Base-by-base conservation (phyloP, 2,888 invertebrate species). In the Syrphus vitripennis region DNA sequence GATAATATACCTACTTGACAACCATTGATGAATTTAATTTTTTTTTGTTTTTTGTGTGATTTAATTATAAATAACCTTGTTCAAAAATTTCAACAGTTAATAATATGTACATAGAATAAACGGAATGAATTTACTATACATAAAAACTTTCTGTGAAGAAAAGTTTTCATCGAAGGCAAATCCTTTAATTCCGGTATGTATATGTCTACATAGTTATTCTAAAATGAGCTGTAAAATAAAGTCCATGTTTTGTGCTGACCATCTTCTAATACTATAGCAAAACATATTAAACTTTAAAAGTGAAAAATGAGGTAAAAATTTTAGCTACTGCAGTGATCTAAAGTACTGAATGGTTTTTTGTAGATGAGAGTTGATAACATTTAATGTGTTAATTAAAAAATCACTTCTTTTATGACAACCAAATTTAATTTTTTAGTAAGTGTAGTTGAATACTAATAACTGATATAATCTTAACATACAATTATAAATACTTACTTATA, bases 111-210 rank as follows among this genome's bases (percentile, higher is more conserved):
- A 37, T 40, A 16, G n/a, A n/a, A n/a, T 40, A 40, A 2, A 7
- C n/a, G 6, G 12, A 34, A 34, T 34, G 10, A 34, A 26, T 57
- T 31, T 19, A 45, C n/a, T n/a, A n/a, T n/a, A n/a, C n/a, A n/a
- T n/a, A 53, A 16, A 34, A 42, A 3, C 9, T 50, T 37, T 69
- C 16, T 59, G 75, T 26, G 40, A 45, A 42, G 45, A 37, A 21
- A 29, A 34, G 0, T 53, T 59, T 59, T 78, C 19, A 55, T 61
- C 55, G 37, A 55, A 71, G 71, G 63, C 26, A 48, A 72, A 14
- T 26, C 37, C n/a, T 34, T 37, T 7, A 26, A 70, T 48, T 21
- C 21, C 42, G 79, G 83, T 83, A 83, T 70, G 78, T 83, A 83
- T 83, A 83, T 72, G 19, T 37, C 65, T 21, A 12, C 65, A 34